phyloP scores from a whole-genome alignment of 2,888 invertebrate species.

The Pycnomerus fuliginosus region DNA sequence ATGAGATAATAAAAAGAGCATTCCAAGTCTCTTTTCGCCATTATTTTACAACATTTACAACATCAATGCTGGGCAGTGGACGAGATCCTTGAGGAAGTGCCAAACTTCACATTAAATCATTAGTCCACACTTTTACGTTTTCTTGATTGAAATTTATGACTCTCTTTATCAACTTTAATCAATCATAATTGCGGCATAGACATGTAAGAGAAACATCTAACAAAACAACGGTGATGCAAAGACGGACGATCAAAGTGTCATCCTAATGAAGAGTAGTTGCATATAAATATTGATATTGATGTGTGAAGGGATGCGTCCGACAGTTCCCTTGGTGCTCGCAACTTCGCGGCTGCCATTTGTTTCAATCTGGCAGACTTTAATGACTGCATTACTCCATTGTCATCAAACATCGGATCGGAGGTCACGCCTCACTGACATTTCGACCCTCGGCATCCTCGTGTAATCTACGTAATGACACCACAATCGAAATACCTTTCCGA shows the following conservation, averaged over 20 bases:
- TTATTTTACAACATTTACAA: too few species aligned
- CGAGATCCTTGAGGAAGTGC: too few species aligned
- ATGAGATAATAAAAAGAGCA: too few species aligned
- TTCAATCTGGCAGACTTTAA: slow-evolving; percentile 55
- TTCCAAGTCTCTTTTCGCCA: too few species aligned
- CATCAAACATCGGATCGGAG: slow-evolving; percentile 39
- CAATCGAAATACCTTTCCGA: slow-evolving; percentile 28
- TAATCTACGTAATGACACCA: slow-evolving; percentile 30
- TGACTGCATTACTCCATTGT: slow-evolving; percentile 44
- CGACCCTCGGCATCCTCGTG: slow-evolving; percentile 29
- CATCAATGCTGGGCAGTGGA: too few species aligned
- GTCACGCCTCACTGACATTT: slow-evolving; percentile 34
- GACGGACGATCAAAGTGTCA: slow-evolving; percentile 50
- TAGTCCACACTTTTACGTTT: slow-evolving; percentile 23
- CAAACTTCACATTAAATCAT: too few species aligned
- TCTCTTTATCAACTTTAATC: slow-evolving; percentile 38
- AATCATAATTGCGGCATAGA: slow-evolving; percentile 40
- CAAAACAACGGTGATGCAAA: slow-evolving; percentile 26
- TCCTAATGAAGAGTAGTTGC: slow-evolving; percentile 52
- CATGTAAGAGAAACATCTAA: slow-evolving; percentile 28
- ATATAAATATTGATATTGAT: slow-evolving; percentile 53
- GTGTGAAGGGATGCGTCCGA: slow-evolving; percentile 55
- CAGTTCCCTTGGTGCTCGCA: slow-evolving; percentile 51
- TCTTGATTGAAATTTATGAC: slow-evolving; percentile 42
- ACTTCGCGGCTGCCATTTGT: slow-evolving; percentile 53